These are phyloP conservation scores for Drosophila lacicola DNA, from an alignment of 2,888 invertebrate genomes.

Conservation along the genomic window DNA sequence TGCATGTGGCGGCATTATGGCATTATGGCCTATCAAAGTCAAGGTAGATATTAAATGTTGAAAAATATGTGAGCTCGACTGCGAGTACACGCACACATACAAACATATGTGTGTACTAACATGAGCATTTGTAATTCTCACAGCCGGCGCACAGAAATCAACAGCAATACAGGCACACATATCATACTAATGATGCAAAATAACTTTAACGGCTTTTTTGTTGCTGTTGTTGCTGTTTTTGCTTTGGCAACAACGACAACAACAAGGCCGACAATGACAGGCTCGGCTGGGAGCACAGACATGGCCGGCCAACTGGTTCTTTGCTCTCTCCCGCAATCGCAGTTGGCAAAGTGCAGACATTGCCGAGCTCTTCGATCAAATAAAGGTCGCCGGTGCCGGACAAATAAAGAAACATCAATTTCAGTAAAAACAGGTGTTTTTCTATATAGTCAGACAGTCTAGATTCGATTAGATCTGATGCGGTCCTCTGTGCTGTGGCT, in stretches of 20 bases:
- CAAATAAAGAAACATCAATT: constrained; percentile 36
- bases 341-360: constrained; percentile 68
- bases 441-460: constrained; percentile 13
- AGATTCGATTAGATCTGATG: constrained; percentile 19
- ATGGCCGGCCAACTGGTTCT: constrained; percentile 70
- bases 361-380: constrained; percentile 49
- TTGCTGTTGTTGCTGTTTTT: constrained; percentile 20
- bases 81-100: constrained; percentile 13
- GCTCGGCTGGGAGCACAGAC: constrained; percentile 39
- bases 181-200: constrained; percentile 83
- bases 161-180: constrained; percentile 70
- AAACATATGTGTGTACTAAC: constrained; percentile 26
- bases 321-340: constrained; percentile 65
- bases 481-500: constrained; percentile 5
- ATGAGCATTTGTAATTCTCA: constrained; percentile 72
- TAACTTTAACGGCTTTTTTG: constrained; percentile 80
- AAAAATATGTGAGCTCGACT: constrained; percentile 62
- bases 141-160: constrained; percentile 68
- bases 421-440: constrained; percentile 68
- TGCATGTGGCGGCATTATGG: constrained; percentile 62
- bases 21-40: constrained; percentile 78
- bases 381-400: constrained; percentile 68
- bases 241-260: constrained; percentile 36
- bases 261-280: constrained; percentile 51
- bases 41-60: constrained; percentile 77